Evolutionary conservation across 2,113 vertebrate species (phyloP).

Genomic region (Rhinolophus sinicus): DNA sequence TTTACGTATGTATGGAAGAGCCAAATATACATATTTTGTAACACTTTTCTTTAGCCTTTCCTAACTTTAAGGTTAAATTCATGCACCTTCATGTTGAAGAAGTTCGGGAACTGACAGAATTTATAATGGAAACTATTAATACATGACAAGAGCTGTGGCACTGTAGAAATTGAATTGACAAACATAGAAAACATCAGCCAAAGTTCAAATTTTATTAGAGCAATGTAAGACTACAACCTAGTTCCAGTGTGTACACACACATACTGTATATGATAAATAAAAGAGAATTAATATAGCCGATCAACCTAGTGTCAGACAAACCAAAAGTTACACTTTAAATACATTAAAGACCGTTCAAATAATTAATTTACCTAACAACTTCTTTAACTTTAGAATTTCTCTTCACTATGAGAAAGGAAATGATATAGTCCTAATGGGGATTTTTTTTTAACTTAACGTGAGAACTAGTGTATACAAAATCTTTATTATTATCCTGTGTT

Average conservation of each 20-base stretch:
- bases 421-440: neutral
- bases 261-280: neutral
- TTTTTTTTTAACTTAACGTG: neutral
- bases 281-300: neutral
- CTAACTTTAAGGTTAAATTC: neutral
- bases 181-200: neutral
- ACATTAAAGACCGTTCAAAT: neutral
- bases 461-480: neutral
- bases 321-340: neutral
- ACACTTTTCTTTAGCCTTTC: neutral
- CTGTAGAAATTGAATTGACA: neutral
- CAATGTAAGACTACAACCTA: neutral
- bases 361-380: neutral
- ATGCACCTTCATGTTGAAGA: neutral
- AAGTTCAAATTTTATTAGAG: neutral
- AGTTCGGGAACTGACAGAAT: neutral
- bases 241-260: accelerated
- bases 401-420: neutral
- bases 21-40: neutral
- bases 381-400: neutral
- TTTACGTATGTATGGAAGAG: neutral
- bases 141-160: neutral
- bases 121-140: neutral
- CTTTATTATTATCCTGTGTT: neutral
- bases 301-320: neutral